A percentile compares a stretch with the other conserved stretches of the same genome.
Conservation (phyloP, 2,113 vertebrate genomes). For the Otocyon megalotis region DNA sequence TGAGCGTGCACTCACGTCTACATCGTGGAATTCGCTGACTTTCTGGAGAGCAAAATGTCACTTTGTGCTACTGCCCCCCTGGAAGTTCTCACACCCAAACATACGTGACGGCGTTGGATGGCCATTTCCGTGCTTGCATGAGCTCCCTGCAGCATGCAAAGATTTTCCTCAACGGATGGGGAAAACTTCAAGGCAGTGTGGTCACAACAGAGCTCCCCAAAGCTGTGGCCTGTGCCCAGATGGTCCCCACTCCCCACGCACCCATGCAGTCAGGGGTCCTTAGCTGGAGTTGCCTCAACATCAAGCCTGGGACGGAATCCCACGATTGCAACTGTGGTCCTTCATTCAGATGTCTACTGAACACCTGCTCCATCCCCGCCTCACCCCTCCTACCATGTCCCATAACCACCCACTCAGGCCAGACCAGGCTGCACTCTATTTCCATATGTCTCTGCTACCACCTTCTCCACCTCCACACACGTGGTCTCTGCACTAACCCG, state of each 20-base stretch:
- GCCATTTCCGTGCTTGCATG: rapidly evolving
- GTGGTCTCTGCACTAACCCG: no score
- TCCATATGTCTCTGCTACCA: no score
- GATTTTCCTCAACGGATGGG: background rate
- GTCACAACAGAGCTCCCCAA: background rate
- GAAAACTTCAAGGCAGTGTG: background rate
- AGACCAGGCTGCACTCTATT: background rate
- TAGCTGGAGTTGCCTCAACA: background rate
- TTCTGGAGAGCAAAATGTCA: background rate
- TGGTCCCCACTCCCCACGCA: background rate
- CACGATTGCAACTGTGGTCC: rapidly evolving
- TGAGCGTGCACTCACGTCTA: background rate
- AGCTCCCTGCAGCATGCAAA: no score
- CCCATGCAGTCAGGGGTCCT: background rate
- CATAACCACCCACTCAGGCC: background rate
- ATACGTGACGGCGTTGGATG: background rate
- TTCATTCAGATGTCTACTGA: no score
- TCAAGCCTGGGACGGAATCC: background rate
- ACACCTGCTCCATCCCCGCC: no score
- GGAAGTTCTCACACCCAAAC: conserved; percentile 13
- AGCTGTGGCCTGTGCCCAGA: no score
- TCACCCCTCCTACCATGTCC: rapidly evolving
- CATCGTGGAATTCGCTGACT: background rate
- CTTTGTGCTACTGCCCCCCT: background rate
- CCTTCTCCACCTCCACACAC: background rate